These are phyloP conservation scores for Orthosia gothica DNA, from an alignment of 2,888 invertebrate genomes.

Conservation along the genomic window DNA sequence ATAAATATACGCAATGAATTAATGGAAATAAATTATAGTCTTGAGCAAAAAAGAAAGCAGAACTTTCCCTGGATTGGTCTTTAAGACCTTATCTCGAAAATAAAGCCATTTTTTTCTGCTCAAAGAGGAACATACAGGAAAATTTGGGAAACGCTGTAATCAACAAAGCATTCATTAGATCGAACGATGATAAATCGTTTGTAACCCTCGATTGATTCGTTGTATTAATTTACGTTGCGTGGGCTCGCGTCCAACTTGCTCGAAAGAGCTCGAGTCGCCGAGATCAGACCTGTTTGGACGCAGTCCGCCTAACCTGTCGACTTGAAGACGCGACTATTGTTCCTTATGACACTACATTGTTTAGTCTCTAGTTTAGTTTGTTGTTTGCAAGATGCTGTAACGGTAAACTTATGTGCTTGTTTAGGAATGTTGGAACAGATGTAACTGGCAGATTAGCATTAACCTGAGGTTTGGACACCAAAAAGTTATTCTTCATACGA, in stretches of 20 bases:
- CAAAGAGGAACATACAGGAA: not conserved
- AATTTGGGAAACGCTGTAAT: constrained; percentile 18
- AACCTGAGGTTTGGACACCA: not conserved
- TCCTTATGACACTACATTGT: constrained; percentile 64
- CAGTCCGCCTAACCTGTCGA: constrained; percentile 62
- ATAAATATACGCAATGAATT: not conserved
- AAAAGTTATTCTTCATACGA: not conserved
- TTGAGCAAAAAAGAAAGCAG: not conserved
- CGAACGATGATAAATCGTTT: constrained; percentile 62
- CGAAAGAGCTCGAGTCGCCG: constrained; percentile 30
- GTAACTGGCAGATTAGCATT: constrained; percentile 18
- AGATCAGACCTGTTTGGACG: constrained; percentile 62
- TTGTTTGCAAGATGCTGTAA: constrained; percentile 52
- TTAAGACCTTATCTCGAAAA: not conserved
- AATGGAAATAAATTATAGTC: not conserved
- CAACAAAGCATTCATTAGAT: constrained; percentile 16
- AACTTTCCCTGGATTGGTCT: not conserved
- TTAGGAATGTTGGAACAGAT: constrained; percentile 36
- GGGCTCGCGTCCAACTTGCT: constrained; percentile 49
- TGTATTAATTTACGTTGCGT: constrained; percentile 73
- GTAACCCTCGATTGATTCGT: constrained; percentile 67
- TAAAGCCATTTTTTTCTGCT: not conserved
- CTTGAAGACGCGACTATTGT: constrained; percentile 64
- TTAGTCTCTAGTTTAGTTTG: constrained; percentile 44
- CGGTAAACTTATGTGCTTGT: constrained; percentile 45